phyloP scores from a whole-genome alignment of 2,888 invertebrate species.

The Eupithecia subfuscata region DNA sequence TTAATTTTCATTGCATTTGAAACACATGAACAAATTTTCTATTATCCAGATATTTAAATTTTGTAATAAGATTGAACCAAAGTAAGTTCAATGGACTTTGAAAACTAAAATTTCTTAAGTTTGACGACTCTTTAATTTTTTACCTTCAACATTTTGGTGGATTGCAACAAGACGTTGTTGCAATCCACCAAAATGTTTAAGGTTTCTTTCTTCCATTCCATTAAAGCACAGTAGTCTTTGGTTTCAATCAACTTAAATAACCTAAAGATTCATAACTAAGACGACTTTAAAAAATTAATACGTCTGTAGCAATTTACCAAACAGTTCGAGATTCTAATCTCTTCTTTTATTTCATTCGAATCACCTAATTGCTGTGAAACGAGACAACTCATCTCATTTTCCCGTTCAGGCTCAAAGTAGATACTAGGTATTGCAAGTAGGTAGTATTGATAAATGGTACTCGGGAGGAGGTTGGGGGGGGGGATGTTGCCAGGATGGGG shows the following conservation, averaged over 20 bases:
- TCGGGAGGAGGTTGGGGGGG: constrained; percentile 16
- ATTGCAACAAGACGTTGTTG: too few relatives aligned
- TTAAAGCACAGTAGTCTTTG: not conserved
- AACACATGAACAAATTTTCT: not conserved
- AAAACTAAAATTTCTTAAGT: not conserved
- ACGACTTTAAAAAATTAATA: not conserved
- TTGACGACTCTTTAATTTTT: too few relatives aligned
- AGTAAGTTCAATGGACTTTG: not conserved
- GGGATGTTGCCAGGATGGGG: constrained; percentile 8
- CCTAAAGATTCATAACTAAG: not conserved
- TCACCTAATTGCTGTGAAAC: not conserved
- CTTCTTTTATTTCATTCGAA: not conserved
- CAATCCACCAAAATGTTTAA: not conserved
- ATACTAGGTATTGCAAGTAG: constrained; percentile 15
- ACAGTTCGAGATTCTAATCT: not conserved
- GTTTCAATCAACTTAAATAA: not conserved
- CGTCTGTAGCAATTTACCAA: not conserved
- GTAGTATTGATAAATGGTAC: constrained; percentile 28
- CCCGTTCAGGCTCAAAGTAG: constrained; percentile 1
- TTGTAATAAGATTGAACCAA: not conserved
- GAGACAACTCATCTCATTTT: constrained; percentile 7
- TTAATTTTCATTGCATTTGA: not conserved
- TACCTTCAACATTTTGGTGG: too few relatives aligned
- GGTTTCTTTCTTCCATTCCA: not conserved
- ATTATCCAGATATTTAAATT: not conserved